These are phyloP conservation scores for Chromoteleia sp. DNA, from an alignment of 2,888 invertebrate species.

Conservation along the genomic window DNA sequence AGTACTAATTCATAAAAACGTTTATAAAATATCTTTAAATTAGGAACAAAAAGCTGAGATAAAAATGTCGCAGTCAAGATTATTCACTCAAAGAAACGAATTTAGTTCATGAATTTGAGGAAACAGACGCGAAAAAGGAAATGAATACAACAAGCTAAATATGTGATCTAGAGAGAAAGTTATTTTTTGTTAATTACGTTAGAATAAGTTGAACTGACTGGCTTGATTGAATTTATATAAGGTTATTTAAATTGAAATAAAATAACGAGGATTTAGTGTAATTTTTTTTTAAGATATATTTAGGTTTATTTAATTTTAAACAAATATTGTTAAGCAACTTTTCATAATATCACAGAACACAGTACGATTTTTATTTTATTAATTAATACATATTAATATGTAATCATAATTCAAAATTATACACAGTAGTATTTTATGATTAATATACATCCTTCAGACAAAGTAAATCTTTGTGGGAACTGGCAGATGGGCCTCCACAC, in stretches of 20 bases:
- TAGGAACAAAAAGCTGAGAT: conserved; percentile 7
- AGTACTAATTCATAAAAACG: conserved; percentile 26
- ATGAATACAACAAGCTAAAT: conserved; percentile 28
- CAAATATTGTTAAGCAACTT: no score
- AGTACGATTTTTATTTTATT: neutral
- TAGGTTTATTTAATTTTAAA: neutral
- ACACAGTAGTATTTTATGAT: conserved; percentile 12
- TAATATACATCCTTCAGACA: conserved; percentile 18
- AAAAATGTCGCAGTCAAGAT: conserved; percentile 4
- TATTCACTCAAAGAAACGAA: conserved; percentile 8
- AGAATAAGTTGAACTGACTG: conserved; percentile 13
- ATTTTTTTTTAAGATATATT: neutral
- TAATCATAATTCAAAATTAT: conserved; percentile 20
- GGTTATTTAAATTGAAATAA: conserved; percentile 8
- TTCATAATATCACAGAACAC: no score
- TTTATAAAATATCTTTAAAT: conserved; percentile 22
- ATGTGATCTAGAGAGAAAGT: conserved; percentile 54
- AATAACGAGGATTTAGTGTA: neutral
- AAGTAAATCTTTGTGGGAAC: conserved; percentile 42
- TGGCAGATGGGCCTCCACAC: conserved; percentile 17
- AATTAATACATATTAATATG: no score
- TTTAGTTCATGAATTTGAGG: neutral
- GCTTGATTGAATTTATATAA: conserved; percentile 7
- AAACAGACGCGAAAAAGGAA: conserved; percentile 22
- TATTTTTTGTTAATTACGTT: conserved; percentile 41